phyloP scores from a whole-genome alignment of 2,888 invertebrate genomes.

The Frankliniella intonsa region DNA sequence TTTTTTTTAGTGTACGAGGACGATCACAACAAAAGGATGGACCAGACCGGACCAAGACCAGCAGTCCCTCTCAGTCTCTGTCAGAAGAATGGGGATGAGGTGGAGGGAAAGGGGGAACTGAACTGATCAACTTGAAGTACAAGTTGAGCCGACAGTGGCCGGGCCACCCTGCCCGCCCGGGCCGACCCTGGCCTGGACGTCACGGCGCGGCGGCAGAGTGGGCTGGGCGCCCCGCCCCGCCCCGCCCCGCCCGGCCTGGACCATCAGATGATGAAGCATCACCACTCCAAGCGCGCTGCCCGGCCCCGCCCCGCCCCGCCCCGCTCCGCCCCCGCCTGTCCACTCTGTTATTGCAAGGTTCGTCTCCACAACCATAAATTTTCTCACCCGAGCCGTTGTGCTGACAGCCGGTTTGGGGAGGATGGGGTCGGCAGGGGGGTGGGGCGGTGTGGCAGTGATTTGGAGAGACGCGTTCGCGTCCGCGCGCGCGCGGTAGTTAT shows the following conservation, averaged over 20 bases:
- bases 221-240: not conserved
- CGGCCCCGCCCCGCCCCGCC: not conserved
- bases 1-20: no score
- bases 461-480: no score
- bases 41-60: no score
- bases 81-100: not conserved
- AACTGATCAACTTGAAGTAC: conserved; percentile 10
- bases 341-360: not conserved
- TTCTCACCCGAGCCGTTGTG: not conserved
- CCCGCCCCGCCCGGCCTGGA: not conserved
- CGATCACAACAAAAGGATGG: no score
- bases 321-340: not conserved
- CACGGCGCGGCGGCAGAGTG: no score
- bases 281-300: not conserved
- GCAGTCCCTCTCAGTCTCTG: no score
- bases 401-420: no score
- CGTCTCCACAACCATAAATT: not conserved
- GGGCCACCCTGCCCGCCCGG: no score
- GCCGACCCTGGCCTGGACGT: no score
- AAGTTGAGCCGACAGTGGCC: not conserved
- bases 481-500: no score
- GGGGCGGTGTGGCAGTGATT: no score
- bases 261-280: not conserved
- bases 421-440: no score
- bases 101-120: not conserved